Evolutionary conservation across 2,113 vertebrate species (phyloP), one percentile per base, ranked within the genome.

Genomic region (Macheiramphus alcinus): DNA sequence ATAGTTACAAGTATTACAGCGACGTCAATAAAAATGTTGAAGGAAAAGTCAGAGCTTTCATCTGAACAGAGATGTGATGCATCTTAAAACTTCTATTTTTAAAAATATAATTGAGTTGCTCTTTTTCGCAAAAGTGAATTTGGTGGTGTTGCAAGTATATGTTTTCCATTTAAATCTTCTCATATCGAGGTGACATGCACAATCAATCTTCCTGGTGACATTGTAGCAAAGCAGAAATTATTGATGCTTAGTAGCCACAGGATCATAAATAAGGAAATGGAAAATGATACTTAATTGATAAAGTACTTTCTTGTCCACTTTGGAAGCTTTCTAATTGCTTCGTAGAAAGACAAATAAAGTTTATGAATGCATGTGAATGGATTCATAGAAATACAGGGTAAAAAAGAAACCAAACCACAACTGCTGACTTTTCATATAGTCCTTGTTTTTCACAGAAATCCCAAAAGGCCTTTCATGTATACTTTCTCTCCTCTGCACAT

Each of bases 251-350:
- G 98, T 98, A 98, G 97, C 97, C 98, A 97, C 96, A 97, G 97
- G 98, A 98, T 98, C 97, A 98, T 98, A 99, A 99, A 98, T 98
- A 98, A 98, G 98, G 98, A 99, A 99, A 98, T 97, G 98, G 98
- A 98, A 99, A 98, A 98, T 98, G 96, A 98, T 98, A 97, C 98
- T 98, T 99, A 99, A 99, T 98, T 98, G 99, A 99, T 98, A 99
- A 98, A 98, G 97, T 97, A 98, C 97, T 98, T 98, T 98, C 95
- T 97, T 98, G 97, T 97, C 97, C 96, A 82, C 36, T 97, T 96
- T 90, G 36, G 96, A 98, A 97, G 93, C 91, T 95, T 93, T 94
- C 83, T 92, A 90, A 65, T 74, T 87, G 27, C 79, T 96, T 91
- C 86, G 66, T 20, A 52, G 22, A 88, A 91, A 79, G 45, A 55